Evolutionary conservation across 2,113 vertebrate species (phyloP).

Genomic region (Thamnaconus septentrionalis): DNA sequence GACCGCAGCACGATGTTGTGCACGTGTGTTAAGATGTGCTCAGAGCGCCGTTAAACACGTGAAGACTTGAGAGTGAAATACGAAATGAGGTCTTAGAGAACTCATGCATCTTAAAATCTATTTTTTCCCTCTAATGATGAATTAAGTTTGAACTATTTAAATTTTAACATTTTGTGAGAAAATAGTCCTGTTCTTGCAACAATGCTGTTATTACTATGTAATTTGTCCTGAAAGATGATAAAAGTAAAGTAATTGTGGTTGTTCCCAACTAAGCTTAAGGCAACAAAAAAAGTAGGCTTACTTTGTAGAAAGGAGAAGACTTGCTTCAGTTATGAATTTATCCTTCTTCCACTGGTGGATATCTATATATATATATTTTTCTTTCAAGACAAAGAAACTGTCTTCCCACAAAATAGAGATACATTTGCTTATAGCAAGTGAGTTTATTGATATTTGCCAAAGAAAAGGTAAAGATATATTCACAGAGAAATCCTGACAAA

Average conservation of each 20-base stretch:
- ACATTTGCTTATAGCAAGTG: conserved; percentile 55
- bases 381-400: conserved; percentile 49
- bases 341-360: conserved; percentile 58
- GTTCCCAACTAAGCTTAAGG: conserved; percentile 32
- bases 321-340: conserved; percentile 27
- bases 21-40: conserved; percentile 17
- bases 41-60: conserved; percentile 24
- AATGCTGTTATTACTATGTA: conserved; percentile 20
- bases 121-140: conserved; percentile 23
- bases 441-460: conserved; percentile 78
- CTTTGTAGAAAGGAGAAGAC: conserved; percentile 37
- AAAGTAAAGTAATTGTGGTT: conserved; percentile 18
- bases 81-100: conserved; percentile 27
- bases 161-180: conserved; percentile 21
- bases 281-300: conserved; percentile 28
- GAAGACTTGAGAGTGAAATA: conserved; percentile 22
- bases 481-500: conserved; percentile 47
- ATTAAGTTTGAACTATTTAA: no score
- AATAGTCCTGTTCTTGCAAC: conserved; percentile 28
- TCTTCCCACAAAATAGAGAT: conserved; percentile 55
- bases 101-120: conserved; percentile 27
- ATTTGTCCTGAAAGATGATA: conserved; percentile 27
- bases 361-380: conserved; percentile 38
- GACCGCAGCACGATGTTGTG: conserved; percentile 23
- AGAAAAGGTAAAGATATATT: conserved; percentile 73